Evolutionary conservation across 2,888 invertebrate species (phyloP), one percentile per base, ranked within the genome.

Genomic region (Antitype chi): DNA sequence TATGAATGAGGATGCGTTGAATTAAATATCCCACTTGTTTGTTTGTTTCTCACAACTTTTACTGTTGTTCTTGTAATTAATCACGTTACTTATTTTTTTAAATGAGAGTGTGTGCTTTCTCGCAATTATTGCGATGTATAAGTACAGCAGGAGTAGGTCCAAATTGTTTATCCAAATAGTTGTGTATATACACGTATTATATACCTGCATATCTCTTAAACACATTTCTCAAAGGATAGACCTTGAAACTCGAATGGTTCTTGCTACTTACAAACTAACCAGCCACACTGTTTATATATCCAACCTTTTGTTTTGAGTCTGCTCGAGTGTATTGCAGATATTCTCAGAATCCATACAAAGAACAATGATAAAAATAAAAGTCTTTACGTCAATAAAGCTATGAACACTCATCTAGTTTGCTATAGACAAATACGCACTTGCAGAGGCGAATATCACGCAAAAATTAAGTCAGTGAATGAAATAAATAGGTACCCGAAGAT

Each of bases 181-280:
- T 60, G 6, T 9, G 11, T 60, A 20, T 32, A 9, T 59, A 0
- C 11, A 23, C 32, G 2, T 60, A 32, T 23, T 23, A 6, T 23
- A 23, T 6, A 5, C 6, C 3, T 38, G 38, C n/a, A 32, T 32
- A 6, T 20, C 23, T 62, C 57, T 32, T 15, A 60, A 47, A 38
- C 38, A 68, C 7, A 79, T 70, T 57, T 71, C 57, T 63, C n/a
- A 80, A 80, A 84, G n/a, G 47, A n/a, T 28, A 67, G 47, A 25
- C 80, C 85, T 84, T 81, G 80, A 68, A 68, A 72, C 53, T 80
- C n/a, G 68, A 81, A 59, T 71, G 53, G n/a, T 59, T 70, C 15
- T 59, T 53, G 49, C 53, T 52, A n/a, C n/a, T n/a, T n/a, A 60
- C 64, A 49, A 69, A 47, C 60, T 55, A 72, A 11, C 17, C 55